These are phyloP conservation scores for Pterocles orientalis DNA, from an alignment of 2,113 vertebrate species.

Conservation along the genomic window DNA sequence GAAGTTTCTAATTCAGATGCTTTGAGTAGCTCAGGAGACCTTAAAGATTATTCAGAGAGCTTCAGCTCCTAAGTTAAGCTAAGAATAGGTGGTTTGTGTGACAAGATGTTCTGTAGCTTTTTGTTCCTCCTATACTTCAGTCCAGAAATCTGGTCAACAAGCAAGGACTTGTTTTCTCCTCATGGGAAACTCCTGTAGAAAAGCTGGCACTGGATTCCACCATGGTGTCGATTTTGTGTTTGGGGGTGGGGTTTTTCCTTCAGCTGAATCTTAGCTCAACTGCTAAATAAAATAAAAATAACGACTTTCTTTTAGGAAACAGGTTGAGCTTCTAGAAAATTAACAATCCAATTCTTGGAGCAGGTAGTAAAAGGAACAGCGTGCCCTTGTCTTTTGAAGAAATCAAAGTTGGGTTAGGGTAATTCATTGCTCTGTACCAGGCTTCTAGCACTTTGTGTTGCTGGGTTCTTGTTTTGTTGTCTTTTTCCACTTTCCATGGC, in stretches of 20 bases:
- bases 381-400: neutral
- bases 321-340: neutral
- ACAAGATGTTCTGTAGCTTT: neutral
- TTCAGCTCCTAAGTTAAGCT: neutral
- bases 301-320: neutral
- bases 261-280: neutral
- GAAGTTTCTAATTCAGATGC: neutral
- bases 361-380: neutral
- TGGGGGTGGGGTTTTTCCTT: neutral
- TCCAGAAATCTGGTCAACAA: neutral
- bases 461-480: fast-evolving
- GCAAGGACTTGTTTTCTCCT: neutral
- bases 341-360: neutral
- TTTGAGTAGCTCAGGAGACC: neutral
- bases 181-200: neutral
- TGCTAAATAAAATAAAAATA: neutral
- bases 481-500: neutral
- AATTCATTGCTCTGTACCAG: neutral
- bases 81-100: neutral
- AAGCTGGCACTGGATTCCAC: neutral
- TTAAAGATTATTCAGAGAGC: neutral
- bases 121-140: neutral
- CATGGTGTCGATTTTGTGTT: neutral
- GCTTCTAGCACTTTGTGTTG: neutral
- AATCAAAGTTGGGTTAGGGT: neutral